Evolutionary conservation across 1,140 invertebrate genomes (phyloP), one percentile per base, ranked within the genome.

Genomic region (Bombyx mandarina): DNA sequence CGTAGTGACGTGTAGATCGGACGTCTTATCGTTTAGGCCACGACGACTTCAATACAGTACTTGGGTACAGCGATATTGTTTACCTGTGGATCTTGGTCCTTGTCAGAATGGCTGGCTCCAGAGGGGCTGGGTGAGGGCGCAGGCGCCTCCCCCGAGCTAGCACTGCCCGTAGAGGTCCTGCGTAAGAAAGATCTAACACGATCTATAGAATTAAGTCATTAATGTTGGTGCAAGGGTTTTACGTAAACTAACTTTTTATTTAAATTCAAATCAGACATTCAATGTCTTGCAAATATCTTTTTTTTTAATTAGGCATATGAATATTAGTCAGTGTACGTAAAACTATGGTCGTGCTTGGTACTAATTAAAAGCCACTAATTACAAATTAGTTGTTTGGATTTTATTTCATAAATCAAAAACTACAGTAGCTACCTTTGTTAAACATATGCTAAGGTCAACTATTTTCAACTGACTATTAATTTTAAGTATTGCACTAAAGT

Each of bases 61-160:
- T 18, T 18, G 12, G 4, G 26, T 35, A 35, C 4, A 35, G 4
- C 2, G 26, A 50, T 7, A 44, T 45, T 48, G n/a, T 18, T 45
- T 75, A 89, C 87, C 82, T 89, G 87, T 45, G 87, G 85, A 66
- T 89, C 87, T 70, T 89, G 87, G 52, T 89, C 87, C 65, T 89
- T 89, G 54, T 89, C 87, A 9, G 87, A 92, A 63, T 90, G 91
- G 63, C 90, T 90, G 57, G 90, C 89, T 45, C 89, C 89, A 22
- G 89, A 85, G 3, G 86, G 84, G 60, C 87, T 89, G 1, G 90
- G 89, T 1, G 77, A 90, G 62, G 73, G 90, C 46, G 76, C 88
- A 53, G 77, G 86, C 12, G 74, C 84, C 54, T 86, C 83, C 9
- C 81, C 81, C 7, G 81, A 84, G 45, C 81, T 84, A 46, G 83